Evolutionary conservation across 2,113 vertebrate species (phyloP).

Genomic region (Pseudorhombus dupliciocellatus): DNA sequence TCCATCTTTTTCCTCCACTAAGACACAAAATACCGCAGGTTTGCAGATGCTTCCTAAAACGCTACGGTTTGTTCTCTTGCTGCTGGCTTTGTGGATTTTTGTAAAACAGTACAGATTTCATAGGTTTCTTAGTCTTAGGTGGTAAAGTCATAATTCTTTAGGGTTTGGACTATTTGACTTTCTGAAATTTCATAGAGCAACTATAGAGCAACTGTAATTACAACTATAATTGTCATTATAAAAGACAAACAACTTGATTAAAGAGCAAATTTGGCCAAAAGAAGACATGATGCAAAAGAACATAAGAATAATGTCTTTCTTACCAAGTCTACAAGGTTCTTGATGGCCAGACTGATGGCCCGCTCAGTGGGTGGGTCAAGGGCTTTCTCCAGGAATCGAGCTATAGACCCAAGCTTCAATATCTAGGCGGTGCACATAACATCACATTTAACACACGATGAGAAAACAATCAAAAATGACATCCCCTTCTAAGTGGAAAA

Average conservation of each 20-base stretch:
- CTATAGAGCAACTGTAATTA: neutral
- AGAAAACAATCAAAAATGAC: neutral
- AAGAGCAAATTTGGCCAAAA: no score
- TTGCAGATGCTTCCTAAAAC: neutral
- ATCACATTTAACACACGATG: conserved; percentile 1
- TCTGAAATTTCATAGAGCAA: neutral
- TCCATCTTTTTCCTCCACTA: neutral
- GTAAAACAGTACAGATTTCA: no score
- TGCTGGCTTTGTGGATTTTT: neutral
- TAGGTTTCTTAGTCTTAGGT: no score
- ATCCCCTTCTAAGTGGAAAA: neutral
- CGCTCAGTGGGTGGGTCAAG: conserved; percentile 89
- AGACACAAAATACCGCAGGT: neutral
- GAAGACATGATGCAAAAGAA: no score
- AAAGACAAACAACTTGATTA: no score
- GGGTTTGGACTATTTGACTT: no score
- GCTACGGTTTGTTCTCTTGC: neutral
- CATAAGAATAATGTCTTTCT: conserved; percentile 17
- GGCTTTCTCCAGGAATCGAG: conserved; percentile 88
- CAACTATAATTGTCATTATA: no score
- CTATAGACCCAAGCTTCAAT: conserved; percentile 91
- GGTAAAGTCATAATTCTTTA: no score
- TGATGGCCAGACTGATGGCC: conserved; percentile 89
- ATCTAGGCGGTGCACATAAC: conserved; percentile 80
- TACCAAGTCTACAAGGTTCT: conserved; percentile 93